phyloP scores from a whole-genome alignment of 2,888 invertebrate genomes.

The Spodoptera picta region DNA sequence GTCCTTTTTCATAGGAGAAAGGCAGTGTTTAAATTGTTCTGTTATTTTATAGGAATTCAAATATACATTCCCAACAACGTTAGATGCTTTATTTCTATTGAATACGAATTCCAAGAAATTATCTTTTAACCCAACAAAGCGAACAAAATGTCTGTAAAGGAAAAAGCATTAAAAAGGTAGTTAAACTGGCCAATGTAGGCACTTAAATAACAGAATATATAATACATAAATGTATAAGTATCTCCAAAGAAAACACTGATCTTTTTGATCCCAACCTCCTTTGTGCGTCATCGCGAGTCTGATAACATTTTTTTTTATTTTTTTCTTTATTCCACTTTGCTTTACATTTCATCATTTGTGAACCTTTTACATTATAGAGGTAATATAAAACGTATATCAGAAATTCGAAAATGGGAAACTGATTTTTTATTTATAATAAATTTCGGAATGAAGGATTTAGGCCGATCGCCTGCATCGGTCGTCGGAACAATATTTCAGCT shows the following conservation, averaged over 20 bases:
- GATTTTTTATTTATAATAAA: constrained; percentile 48
- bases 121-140: too few relatives aligned
- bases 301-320: constrained; percentile 41
- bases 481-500: constrained; percentile 31
- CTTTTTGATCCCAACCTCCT: constrained; percentile 51
- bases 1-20: too few relatives aligned
- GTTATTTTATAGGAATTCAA: constrained; percentile 10
- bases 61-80: too few relatives aligned
- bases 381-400: constrained; percentile 24
- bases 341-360: constrained; percentile 28
- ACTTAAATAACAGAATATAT: constrained; percentile 13
- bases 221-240: constrained; percentile 44
- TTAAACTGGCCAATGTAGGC: constrained; percentile 15
- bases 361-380: constrained; percentile 11
- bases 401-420: constrained; percentile 38
- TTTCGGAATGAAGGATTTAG: constrained; percentile 50
- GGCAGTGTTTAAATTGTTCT: constrained; percentile 1
- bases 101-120: too few relatives aligned
- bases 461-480: constrained; percentile 40
- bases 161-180: constrained; percentile 7
- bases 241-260: constrained; percentile 59
- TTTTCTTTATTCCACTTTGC: constrained; percentile 38
- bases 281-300: constrained; percentile 35
- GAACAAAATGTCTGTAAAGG: not conserved
- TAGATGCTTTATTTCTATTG: too few relatives aligned